These are phyloP conservation scores for Stichodactyla mertensii DNA, from an alignment of 64 coral and sea anemone genomes.

Conservation along the genomic window DNA sequence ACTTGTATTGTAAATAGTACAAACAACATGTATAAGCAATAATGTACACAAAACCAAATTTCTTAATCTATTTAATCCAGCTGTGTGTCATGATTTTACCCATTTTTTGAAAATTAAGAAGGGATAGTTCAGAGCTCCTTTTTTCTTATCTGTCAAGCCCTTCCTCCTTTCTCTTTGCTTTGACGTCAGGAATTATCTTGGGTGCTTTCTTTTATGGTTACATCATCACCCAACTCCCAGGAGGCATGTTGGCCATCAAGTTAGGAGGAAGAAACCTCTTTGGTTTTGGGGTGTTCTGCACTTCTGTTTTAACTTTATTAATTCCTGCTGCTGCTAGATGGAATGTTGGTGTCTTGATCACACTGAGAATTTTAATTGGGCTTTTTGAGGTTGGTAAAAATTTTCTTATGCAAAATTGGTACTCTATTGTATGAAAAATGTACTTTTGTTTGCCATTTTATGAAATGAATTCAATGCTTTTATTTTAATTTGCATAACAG, in stretches of 20 bases:
- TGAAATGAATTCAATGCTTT: neutral
- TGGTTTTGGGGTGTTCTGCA: conserved; percentile 43
- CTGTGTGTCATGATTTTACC: too few relatives aligned
- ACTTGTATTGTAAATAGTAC: too few relatives aligned
- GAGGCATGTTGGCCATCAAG: conserved; percentile 49
- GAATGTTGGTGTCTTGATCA: conserved; percentile 33
- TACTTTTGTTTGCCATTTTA: neutral
- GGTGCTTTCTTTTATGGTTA: conserved; percentile 72
- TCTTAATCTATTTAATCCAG: too few relatives aligned
- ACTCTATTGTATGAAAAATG: too few relatives aligned
- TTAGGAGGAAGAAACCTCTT: conserved; percentile 59
- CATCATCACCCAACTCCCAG: conserved; percentile 59
- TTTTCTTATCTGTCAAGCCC: too few relatives aligned
- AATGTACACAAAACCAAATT: too few relatives aligned
- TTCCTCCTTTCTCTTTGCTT: neutral
- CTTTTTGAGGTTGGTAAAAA: conserved; percentile 19
- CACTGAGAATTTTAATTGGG: conserved; percentile 33
- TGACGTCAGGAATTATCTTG: conserved; percentile 47
- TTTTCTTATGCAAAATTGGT: too few relatives aligned
- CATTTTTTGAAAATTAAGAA: neutral
- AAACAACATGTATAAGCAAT: too few relatives aligned
- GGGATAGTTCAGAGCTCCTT: too few relatives aligned
- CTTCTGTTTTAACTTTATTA: conserved; percentile 37
- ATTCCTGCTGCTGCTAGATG: conserved; percentile 56
- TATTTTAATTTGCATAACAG: neutral